Evolutionary conservation across 2,797 vertebrate genomes (phyloP), one percentile per base, ranked within the genome.

Genomic region (Thaleichthys pacificus): DNA sequence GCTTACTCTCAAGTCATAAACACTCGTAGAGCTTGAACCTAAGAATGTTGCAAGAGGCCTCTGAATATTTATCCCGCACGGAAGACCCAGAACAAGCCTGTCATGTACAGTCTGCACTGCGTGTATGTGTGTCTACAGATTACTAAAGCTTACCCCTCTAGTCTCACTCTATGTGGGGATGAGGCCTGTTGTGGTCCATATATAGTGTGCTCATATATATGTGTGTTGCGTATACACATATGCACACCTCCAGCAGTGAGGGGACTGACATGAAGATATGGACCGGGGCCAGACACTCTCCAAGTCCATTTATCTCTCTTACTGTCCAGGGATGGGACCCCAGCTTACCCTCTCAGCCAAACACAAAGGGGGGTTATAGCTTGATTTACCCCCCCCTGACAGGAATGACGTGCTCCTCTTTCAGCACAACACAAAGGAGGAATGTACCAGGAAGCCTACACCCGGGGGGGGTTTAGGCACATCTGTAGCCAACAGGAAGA

Each of bases 1-100:
- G 85, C 85, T 89, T 87, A 85, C 84, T 88, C 83, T 76, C 65
- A 86, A 85, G 86, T 90, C 86, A 86, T 90, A 89, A 90, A 90
- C 71, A 79, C 32, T 4, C 72, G 51, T 42, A 77, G 79, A 73
- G 76, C 79, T 87, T 17, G 82, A 80, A 76, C 77, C 70, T 66
- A 82, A 86, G 87, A 91, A 91, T 90, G 88, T 85, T 87, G 89
- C 87, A 81, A 84, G 71, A 78, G 75, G 79, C 77, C 77, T 85
- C 71, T 28, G 72, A 91, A 86, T 85, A 80, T 86, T 85, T 86
- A 87, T 63, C 79, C 73, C 51, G 56, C 75, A 69, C 67, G 11
- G 69, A 76, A 69, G 73, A 79, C 17, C 42, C 65, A 49, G 21
- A 21, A 11, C 54, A 17, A 19, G 57, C 8, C 19, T 22, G 35